These are phyloP conservation scores for Catharus ustulatus DNA, from an alignment of 2,797 vertebrate genomes.

Conservation along the genomic window DNA sequence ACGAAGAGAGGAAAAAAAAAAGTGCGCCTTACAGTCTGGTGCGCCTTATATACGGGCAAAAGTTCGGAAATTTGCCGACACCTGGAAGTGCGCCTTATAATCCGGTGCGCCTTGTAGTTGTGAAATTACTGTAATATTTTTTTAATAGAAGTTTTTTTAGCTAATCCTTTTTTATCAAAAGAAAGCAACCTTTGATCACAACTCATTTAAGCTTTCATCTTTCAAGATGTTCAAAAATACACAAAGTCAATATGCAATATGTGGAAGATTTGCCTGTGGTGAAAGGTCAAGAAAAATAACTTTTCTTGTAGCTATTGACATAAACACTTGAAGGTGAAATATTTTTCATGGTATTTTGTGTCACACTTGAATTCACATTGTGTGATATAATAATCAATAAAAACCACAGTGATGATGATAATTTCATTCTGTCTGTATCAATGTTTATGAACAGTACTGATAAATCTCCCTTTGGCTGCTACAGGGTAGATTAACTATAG, in stretches of 20 bases:
- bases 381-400: slow-evolving; percentile 65
- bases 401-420: not conserved
- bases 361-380: slow-evolving; percentile 52
- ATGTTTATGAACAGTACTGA: slow-evolving; percentile 31
- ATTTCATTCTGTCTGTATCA: slow-evolving; percentile 56
- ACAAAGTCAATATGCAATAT: slow-evolving; percentile 51
- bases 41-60: too few species aligned
- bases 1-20: not conserved
- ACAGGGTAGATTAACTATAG: slow-evolving; percentile 15
- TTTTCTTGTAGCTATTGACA: slow-evolving; percentile 38
- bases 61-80: too few species aligned
- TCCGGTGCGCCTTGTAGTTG: too few species aligned
- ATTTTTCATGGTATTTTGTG: slow-evolving; percentile 34
- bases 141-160: not conserved
- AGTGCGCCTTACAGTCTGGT: too few species aligned
- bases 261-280: slow-evolving; percentile 22
- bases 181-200: not conserved
- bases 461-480: slow-evolving; percentile 55
- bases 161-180: slow-evolving; percentile 8
- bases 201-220: slow-evolving; percentile 29
- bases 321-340: slow-evolving; percentile 44
- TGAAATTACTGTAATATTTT: not conserved
- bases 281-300: slow-evolving; percentile 37
- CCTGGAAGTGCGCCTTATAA: too few species aligned
- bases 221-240: slow-evolving; percentile 28